These are phyloP conservation scores for Lasioglossum marginatum DNA, from an alignment of 2,888 invertebrate species.

Conservation along the genomic window DNA sequence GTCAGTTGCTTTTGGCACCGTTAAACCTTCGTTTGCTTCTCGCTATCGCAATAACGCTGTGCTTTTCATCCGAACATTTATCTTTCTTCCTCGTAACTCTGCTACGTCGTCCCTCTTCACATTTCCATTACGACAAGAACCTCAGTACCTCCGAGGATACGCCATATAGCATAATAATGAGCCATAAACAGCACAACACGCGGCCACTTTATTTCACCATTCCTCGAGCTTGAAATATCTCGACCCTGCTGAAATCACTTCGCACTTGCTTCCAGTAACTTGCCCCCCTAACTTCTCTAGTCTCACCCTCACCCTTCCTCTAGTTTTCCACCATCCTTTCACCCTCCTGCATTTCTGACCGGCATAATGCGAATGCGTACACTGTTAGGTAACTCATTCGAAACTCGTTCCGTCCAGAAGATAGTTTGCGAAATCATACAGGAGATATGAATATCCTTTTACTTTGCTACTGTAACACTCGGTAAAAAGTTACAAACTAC, in stretches of 20 bases:
- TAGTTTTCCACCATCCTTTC: constrained; percentile 27
- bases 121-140: constrained; percentile 59
- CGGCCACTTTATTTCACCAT: constrained; percentile 68
- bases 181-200: constrained; percentile 69
- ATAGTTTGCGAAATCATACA: constrained; percentile 40
- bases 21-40: constrained; percentile 38
- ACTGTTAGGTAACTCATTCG: constrained; percentile 52
- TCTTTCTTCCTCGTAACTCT: constrained; percentile 32
- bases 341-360: neutral
- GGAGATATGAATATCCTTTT: constrained; percentile 44
- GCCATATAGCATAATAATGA: constrained; percentile 71
- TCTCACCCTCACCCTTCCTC: neutral
- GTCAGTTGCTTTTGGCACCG: constrained; percentile 14
- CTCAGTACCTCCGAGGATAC: constrained; percentile 60
- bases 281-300: constrained; percentile 5
- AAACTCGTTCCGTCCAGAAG: constrained; percentile 51
- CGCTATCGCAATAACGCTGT: constrained; percentile 25
- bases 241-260: constrained; percentile 68
- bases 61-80: constrained; percentile 43
- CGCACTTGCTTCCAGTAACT: constrained; percentile 58
- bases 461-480: constrained; percentile 31
- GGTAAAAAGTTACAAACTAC: neutral
- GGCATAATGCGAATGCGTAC: constrained; percentile 60
- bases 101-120: constrained; percentile 50
- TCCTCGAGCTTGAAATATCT: constrained; percentile 67